phyloP scores from a whole-genome alignment of 2,888 invertebrate genomes.

The Leptura quadrifasciata region DNA sequence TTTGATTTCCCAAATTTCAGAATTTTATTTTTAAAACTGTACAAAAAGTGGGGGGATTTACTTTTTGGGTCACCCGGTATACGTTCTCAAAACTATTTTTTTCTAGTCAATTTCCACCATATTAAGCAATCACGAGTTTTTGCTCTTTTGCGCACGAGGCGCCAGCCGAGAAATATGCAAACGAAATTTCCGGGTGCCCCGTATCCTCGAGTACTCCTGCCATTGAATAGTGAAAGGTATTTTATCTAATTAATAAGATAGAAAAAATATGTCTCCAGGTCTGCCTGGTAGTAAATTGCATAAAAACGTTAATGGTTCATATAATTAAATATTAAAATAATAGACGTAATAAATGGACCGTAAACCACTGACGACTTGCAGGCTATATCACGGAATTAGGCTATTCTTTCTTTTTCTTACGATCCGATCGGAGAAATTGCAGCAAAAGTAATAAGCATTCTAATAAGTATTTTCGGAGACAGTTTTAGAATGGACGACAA shows the following conservation, averaged over 20 bases:
- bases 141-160: too few species aligned
- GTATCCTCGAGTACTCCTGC: too few species aligned
- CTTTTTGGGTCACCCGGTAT: too few species aligned
- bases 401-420: not conserved
- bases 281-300: not conserved
- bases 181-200: too few species aligned
- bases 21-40: too few species aligned
- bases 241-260: not conserved
- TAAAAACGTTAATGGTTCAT: not conserved
- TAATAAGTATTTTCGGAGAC: not conserved
- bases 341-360: not conserved
- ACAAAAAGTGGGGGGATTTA: too few species aligned
- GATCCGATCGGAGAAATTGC: too few species aligned
- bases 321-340: slow-evolving; percentile 5
- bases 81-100: too few species aligned
- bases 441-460: not conserved
- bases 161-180: too few species aligned
- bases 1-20: too few species aligned
- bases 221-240: not conserved
- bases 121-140: too few species aligned
- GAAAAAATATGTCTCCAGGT: not conserved
- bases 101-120: too few species aligned
- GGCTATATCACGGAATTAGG: not conserved
- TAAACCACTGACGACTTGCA: not conserved
- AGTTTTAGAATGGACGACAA: not conserved